Evolutionary conservation across 2,888 invertebrate genomes (phyloP), one percentile per base, ranked within the genome.

Genomic region (Choristoneura rosaceana): DNA sequence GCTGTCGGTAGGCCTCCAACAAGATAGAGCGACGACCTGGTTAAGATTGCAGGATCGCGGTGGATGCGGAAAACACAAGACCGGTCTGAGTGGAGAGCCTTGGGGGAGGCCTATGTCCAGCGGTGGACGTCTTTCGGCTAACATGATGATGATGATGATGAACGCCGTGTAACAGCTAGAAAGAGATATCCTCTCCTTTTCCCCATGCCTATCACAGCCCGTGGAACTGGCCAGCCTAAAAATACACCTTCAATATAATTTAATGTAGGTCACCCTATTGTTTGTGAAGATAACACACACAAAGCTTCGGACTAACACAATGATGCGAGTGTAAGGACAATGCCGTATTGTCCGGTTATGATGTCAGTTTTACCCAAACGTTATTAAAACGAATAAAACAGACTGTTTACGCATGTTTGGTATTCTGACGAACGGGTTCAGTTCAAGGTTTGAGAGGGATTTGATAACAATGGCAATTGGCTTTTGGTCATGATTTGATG

Each of bases 171-270:
- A 34, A 34, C 34, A 34, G 34, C 4, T 38, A 7, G 7, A 38
- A 4, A 38, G 38, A 38, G 38, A 38, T 4, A 7, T 38, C 38
- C 25, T 9, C 10, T 17, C 7, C 38, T 14, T 38, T 34, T 1
- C 4, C 2, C 60, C 5, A 12, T 47, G 12, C 43, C 12, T 43
- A 41, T 9, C 8, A 38, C 41, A 9, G 5, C 15, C 45, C 59
- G 14, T 2, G 25, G 45, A 8, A 55, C 55, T n/a, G 5, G 7
- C 25, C 5, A 15, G 12, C 5, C 66, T 59, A 67, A 67, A 67
- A 67, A 59, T 25, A 68, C 38, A 17, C n/a, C 69, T 50, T 34
- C 62, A 62, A 69, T 69, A 43, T 61, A 69, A 62, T 69, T 69
- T 43, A 55, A 69, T 69, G 33, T 61, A 41, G 61, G 69, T 41